Conservation (phyloP, 2,888 invertebrate species). For the Formica aserva region DNA sequence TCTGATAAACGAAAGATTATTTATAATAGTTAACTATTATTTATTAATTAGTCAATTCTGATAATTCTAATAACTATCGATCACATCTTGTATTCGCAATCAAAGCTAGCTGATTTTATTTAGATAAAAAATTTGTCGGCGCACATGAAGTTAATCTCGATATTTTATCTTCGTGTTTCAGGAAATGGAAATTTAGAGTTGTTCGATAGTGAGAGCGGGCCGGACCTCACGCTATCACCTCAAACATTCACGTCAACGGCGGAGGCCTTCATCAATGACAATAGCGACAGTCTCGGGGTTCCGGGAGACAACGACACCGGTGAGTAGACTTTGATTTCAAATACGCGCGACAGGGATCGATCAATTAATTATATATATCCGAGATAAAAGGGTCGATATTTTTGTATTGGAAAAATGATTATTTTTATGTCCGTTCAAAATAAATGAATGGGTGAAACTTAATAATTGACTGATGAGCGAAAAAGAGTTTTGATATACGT, state of each 20-base stretch:
- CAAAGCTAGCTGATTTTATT: background rate
- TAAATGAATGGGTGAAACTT: background rate
- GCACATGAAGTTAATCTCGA: background rate
- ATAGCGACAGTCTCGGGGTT: constrained; percentile 89
- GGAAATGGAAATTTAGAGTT: constrained; percentile 87
- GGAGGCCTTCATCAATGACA: constrained; percentile 89
- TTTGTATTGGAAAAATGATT: background rate
- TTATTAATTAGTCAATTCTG: background rate
- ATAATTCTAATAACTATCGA: background rate
- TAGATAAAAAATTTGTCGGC: background rate
- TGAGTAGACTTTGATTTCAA: constrained; percentile 79
- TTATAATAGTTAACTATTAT: background rate
- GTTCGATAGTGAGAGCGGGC: constrained; percentile 88
- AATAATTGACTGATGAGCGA: background rate
- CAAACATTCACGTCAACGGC: constrained; percentile 89
- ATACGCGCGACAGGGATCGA: background rate
- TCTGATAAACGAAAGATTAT: background rate
- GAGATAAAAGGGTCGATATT: background rate
- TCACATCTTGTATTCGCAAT: background rate
- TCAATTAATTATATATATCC: background rate
- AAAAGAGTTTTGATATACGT: background rate
- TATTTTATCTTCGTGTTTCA: constrained; percentile 71
- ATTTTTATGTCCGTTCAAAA: background rate
- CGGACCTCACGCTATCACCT: constrained; percentile 88
- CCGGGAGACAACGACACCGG: constrained; percentile 88